These are phyloP conservation scores for Sisyra nigra DNA, from an alignment of 2,888 invertebrate species.

Conservation along the genomic window DNA sequence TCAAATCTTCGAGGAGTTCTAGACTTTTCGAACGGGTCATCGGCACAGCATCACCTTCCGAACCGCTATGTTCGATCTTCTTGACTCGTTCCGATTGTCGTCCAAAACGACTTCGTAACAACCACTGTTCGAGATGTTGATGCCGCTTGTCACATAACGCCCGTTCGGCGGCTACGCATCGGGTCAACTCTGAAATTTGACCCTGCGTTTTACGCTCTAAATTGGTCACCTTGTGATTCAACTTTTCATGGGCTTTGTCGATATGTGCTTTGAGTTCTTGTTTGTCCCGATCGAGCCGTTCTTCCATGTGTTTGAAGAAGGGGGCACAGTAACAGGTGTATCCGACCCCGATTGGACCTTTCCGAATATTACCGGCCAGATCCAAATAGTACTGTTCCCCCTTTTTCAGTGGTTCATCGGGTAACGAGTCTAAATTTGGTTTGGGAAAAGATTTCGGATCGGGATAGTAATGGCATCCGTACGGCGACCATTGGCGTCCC, in stretches of 20 bases:
- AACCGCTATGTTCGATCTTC: conserved; percentile 31
- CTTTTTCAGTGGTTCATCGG: conserved; percentile 66
- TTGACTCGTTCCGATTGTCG: conserved; percentile 38
- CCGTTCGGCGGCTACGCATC: conserved; percentile 45
- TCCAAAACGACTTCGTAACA: conserved; percentile 44
- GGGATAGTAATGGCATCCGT: conserved; percentile 82
- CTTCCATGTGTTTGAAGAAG: conserved; percentile 76
- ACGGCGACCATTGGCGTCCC: conserved; percentile 62
- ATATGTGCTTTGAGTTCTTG: conserved; percentile 63
- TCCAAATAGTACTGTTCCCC: conserved; percentile 93
- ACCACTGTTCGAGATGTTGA: conserved; percentile 50
- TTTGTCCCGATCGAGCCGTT: conserved; percentile 63
- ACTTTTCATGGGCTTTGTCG: conserved; percentile 59
- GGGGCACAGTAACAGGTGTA: conserved; percentile 89
- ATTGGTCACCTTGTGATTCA: conserved; percentile 68
- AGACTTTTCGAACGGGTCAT: conserved; percentile 53
- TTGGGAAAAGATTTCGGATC: conserved; percentile 73
- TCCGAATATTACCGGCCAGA: conserved; percentile 85
- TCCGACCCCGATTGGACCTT: conserved; percentile 88
- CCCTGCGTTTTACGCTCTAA: conserved; percentile 57
- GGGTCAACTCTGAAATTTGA: conserved; percentile 51
- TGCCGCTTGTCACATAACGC: conserved; percentile 44
- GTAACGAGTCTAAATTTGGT: conserved; percentile 70
- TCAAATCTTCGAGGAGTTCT: conserved; percentile 40
- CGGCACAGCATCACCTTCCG: conserved; percentile 36